Conservation (phyloP, 2,797 vertebrate genomes). For the Rousettus madagascariensis region DNA sequence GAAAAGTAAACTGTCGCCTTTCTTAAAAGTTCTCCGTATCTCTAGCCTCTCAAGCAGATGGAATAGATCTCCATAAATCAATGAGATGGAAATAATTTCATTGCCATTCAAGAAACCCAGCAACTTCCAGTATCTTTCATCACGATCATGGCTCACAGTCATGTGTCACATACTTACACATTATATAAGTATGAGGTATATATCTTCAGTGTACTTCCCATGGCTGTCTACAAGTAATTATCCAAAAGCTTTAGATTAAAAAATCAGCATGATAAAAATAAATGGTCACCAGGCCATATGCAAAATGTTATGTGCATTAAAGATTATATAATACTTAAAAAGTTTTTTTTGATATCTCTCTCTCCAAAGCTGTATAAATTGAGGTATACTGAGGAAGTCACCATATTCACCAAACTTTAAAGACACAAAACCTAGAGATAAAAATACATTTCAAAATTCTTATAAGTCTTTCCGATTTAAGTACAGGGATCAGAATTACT, state of each 20-base stretch:
- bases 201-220: background rate
- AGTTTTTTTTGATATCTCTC: background rate
- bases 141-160: background rate
- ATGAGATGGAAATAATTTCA: background rate
- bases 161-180: background rate
- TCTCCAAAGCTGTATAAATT: background rate
- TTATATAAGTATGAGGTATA: background rate
- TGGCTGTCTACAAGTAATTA: background rate
- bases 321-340: background rate
- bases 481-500: background rate
- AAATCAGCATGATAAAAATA: background rate
- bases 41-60: background rate
- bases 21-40: background rate
- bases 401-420: background rate
- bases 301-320: conserved; percentile 1
- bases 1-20: background rate
- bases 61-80: background rate
- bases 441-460: conserved; percentile 23
- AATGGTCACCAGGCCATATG: background rate
- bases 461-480: background rate
- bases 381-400: background rate
- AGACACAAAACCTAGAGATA: background rate
- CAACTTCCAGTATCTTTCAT: background rate
- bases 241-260: conserved; percentile 3
- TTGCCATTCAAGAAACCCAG: background rate